Percentiles rank a stretch among this genome's conserved stretches.
Conservation (phyloP, 1,140 invertebrate species). For the Diorhabda elongata region DNA sequence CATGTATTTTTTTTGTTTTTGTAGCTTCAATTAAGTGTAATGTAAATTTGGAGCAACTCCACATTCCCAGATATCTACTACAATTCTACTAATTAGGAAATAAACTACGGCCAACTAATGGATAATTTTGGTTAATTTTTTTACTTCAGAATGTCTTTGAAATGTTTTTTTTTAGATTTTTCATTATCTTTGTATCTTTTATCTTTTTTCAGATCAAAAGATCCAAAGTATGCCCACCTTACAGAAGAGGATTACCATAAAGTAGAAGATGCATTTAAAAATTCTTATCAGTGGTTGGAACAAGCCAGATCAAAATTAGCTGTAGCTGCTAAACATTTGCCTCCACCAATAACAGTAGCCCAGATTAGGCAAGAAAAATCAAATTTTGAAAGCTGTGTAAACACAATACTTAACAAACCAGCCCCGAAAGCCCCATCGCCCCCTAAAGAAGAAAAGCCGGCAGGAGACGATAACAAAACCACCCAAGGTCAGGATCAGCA, state of each 20-base stretch:
- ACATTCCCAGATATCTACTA: too few relatives aligned
- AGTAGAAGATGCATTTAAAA: slow-evolving; percentile 55
- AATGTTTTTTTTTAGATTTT: not conserved
- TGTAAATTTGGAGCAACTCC: too few relatives aligned
- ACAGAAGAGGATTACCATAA: slow-evolving; percentile 76
- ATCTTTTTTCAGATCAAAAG: slow-evolving; percentile 21
- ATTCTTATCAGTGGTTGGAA: slow-evolving; percentile 69
- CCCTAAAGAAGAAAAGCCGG: slow-evolving; percentile 49
- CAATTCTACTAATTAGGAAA: too few relatives aligned
- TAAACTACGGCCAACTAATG: too few relatives aligned
- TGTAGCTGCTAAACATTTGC: slow-evolving; percentile 57
- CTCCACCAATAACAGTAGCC: slow-evolving; percentile 69
- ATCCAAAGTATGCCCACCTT: slow-evolving; percentile 76
- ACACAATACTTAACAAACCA: slow-evolving; percentile 77
- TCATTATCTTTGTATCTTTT: not conserved
- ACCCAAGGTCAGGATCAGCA: slow-evolving; percentile 27
- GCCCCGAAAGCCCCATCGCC: slow-evolving; percentile 68
- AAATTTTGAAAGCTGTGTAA: slow-evolving; percentile 64
- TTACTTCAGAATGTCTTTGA: not conserved
- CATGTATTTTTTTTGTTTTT: too few relatives aligned
- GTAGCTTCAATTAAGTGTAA: too few relatives aligned
- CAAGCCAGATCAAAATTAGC: slow-evolving; percentile 59
- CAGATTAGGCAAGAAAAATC: slow-evolving; percentile 70
- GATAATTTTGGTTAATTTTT: not conserved
- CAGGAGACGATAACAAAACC: slow-evolving; percentile 29